phyloP scores from a whole-genome alignment of 2,888 invertebrate species.

The Drosophila macrospina region DNA sequence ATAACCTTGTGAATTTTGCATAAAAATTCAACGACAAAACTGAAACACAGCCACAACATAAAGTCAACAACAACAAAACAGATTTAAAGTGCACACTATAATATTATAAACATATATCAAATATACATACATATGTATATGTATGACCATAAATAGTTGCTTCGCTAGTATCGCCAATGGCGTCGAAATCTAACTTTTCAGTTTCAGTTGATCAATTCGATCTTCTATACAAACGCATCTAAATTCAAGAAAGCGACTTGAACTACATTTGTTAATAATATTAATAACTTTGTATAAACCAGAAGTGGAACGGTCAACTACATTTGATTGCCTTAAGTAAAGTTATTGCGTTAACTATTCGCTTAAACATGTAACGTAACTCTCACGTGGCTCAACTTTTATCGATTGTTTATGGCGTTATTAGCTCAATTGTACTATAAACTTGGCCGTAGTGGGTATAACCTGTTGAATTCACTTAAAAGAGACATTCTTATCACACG shows the following conservation, averaged over 20 bases:
- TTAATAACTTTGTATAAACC: not conserved
- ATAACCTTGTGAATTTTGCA: conserved; percentile 47
- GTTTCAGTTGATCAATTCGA: no score
- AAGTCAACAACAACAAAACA: conserved; percentile 9
- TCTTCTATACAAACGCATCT: no score
- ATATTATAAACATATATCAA: not conserved
- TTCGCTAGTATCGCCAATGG: conserved; percentile 5
- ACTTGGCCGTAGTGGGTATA: no score
- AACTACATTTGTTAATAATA: not conserved
- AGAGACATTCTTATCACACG: no score
- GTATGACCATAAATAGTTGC: conserved; percentile 35
- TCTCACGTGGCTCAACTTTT: not conserved
- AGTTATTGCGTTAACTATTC: no score
- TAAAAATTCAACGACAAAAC: conserved; percentile 24
- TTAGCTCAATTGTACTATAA: not conserved
- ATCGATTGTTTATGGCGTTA: not conserved
- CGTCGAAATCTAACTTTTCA: no score
- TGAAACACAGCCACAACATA: conserved; percentile 20
- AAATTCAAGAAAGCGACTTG: not conserved
- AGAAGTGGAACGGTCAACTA: no score
- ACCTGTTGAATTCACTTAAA: no score
- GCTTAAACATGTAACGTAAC: no score
- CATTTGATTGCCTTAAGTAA: no score
- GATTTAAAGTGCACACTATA: conserved; percentile 24
- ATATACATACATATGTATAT: no score